Base-by-base conservation (phyloP, 1,140 invertebrate species). In the Bicyclus anynana region DNA sequence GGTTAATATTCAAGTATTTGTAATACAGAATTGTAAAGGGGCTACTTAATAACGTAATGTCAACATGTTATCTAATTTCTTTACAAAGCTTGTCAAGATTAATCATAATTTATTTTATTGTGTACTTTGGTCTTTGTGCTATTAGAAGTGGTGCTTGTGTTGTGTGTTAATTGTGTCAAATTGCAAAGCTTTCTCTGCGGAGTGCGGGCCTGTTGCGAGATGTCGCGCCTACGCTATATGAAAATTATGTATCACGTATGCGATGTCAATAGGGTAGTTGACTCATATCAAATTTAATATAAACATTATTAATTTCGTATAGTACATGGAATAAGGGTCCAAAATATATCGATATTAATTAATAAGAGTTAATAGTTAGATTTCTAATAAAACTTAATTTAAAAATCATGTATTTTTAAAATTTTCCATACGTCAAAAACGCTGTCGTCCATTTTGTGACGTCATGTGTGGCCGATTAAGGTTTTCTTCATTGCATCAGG, bases 121-220 rank as follows among this genome's bases (percentile, higher is more conserved):
- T 54, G 53, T 54, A 52, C 21, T 21, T 46, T 54, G 53, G 46
- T 47, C 21, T 21, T 46, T 44, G 46, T 46, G 40, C 17, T 6
- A 42, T 44, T 47, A 50, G 52, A 29, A 52, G 23, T 59, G 55
- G 59, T 56, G 33, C 47, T 29, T 44, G 13, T 40, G 37, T 21
- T 47, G 23, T 12, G 21, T 47, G 44, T 47, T 47, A 62, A 62
- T 69, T 65, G 59, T 65, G 62, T 62, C 59, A 55, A 48, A 54
- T 62, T 62, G 54, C 44, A 54, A 23, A 16, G 53, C 60, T 62
- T 62, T 62, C 60, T 62, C 60, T 53, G 60, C 35, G 35, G 48
- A 44, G 54, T 53, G 60, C 35, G 35, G 48, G 49, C 49, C 29
- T 38, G 49, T 47, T 53, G 53, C 44, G 20, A 53, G 56, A 44